Evolutionary conservation across 2,113 vertebrate species (phyloP).

Genomic region (Phalacrocorax aristotelis): DNA sequence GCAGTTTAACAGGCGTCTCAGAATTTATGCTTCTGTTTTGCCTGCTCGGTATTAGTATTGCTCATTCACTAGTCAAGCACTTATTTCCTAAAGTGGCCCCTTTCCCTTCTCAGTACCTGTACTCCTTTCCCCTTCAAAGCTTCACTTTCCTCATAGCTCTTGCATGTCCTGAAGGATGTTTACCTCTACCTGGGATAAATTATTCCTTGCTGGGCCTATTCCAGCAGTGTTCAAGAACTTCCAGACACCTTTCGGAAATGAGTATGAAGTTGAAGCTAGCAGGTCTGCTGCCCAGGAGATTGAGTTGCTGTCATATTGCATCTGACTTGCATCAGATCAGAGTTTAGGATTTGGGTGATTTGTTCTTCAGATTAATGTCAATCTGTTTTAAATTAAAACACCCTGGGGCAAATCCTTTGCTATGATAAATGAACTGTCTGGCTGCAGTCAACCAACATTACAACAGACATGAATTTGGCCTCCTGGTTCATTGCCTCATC

Average conservation of each 20-base stretch:
- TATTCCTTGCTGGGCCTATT: conserved; percentile 3
- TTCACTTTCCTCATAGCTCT: background rate
- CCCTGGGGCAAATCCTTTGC: conserved; percentile 57
- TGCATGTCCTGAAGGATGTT: background rate
- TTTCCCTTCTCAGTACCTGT: background rate
- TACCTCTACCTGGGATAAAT: background rate
- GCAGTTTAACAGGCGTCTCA: background rate
- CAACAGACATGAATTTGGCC: conserved; percentile 51
- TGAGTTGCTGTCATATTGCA: conserved; percentile 61
- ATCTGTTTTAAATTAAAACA: conserved; percentile 67
- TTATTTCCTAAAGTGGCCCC: background rate
- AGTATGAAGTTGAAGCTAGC: conserved; percentile 37
- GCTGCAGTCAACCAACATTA: conserved; percentile 61
- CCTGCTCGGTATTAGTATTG: background rate
- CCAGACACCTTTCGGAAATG: background rate
- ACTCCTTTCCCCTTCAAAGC: background rate
- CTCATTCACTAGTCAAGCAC: background rate
- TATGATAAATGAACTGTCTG: conserved; percentile 68
- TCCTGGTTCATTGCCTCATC: conserved; percentile 41
- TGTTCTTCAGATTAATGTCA: conserved; percentile 67
- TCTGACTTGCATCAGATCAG: conserved; percentile 65
- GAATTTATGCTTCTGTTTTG: background rate
- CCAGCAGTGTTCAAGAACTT: background rate
- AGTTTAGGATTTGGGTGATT: conserved; percentile 61
- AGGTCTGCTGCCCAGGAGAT: conserved; percentile 55